Evolutionary conservation across 2,888 invertebrate genomes (phyloP), one percentile per base, ranked within the genome.

Genomic region (Sceliomorpha sp.): DNA sequence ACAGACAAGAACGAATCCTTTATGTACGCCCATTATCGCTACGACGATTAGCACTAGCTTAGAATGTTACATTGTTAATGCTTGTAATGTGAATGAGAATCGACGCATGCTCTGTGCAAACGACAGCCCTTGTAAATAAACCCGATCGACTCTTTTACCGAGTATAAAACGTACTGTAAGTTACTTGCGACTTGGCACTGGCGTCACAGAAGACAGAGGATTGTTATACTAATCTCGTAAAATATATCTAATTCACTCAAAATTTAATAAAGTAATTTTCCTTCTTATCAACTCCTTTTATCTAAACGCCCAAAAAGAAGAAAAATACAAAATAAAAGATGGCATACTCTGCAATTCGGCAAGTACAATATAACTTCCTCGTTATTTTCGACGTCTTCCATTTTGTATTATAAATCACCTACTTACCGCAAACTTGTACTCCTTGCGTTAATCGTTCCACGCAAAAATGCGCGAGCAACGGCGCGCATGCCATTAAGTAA

Each of bases 21-120:
- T 56, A 73, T 70, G 66, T 63, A 40, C n/a, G n/a, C n/a, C 80
- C 73, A 80, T 80, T 75, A 74, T 76, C 73, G 77, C 77, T 77
- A 62, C 76, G 75, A 80, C 72, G 79, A 76, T 76, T 84, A 85
- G 79, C 78, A 71, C 80, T 84, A 84, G 83, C 66, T 72, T 85
- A 84, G 79, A 78, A 77, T 77, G 82, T 86, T 85, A 76, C 78
- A 79, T 80, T 78, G 82, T 83, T 83, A 80, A 80, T 74, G 84
- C 84, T 84, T 86, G 79, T 82, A 79, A 83, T 78, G 78, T 76
- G 74, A 78, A 73, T 55, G 44, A 71, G 45, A 72, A 60, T 60
- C 58, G 68, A 76, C 73, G 78, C 81, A 75, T 78, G 80, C 75
- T 76, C 80, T 79, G 79, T 81, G 79, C 84, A 80, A 83, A 83